Base-by-base conservation (phyloP, 2,888 invertebrate genomes). In the Nemotelus nigrinus region DNA sequence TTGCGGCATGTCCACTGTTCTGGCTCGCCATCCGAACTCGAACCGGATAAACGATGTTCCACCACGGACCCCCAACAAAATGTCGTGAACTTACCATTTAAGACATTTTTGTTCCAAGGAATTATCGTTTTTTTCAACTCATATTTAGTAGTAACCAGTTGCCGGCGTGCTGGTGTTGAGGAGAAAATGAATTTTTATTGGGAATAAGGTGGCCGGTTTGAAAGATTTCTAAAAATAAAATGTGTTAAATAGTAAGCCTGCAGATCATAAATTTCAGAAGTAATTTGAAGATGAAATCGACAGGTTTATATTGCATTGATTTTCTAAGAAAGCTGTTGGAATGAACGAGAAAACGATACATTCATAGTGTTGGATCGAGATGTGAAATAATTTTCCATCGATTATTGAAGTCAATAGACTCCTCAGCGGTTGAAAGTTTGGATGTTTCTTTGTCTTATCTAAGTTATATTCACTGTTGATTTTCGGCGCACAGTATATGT, bases 151-250 rank as follows among this genome's bases (percentile, higher is more conserved):
- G 25, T 25, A 25, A 25, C 25, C 25, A 25, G 25, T 25, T 25
- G 25, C 25, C 25, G 25, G 25, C 25, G 25, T 25, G 25, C 25
- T 25, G 47, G 55, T 70, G 70, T 39, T 70, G 70, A 53, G 55
- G 55, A 53, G 41, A 45, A 70, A 70, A 70, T 53, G 70, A 70
- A 41, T 70, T 70, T 70, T 70, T 70, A 70, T 70, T 41, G 70
- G 70, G 10, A 39, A 43, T 43, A 70, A 70, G 43, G 6, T 70
- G 70, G 55, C 25, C 55, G 53, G 55, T 25, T 43, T 10, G 43
- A 50, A 50, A 68, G 55, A 70, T 70, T 55, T 70, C 70, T 41
- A 70, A 70, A 70, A 43, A 43, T 53, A 55, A 70, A 70, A 70
- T 70, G 70, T 70, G 70, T 70, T 53, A 70, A 70, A 55, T 53